phyloP scores from a whole-genome alignment of 2,113 vertebrate species.

The Porphyrio hochstetteri region DNA sequence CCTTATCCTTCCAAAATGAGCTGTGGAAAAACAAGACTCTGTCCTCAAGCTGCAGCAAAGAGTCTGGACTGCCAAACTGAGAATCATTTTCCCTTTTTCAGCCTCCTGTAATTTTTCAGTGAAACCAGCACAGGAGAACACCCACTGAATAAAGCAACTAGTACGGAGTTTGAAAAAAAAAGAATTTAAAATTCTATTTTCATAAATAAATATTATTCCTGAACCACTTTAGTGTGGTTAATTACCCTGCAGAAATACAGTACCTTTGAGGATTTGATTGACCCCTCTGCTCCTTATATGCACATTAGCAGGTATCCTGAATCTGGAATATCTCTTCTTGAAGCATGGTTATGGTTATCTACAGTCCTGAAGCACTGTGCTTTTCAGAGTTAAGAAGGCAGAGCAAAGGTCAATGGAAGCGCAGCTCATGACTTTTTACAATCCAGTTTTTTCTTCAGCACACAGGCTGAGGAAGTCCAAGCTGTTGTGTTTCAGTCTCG shows the following conservation, averaged over 20 bases:
- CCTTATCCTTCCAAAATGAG: background rate
- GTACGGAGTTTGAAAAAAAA: background rate
- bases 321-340: slow-evolving; percentile 59
- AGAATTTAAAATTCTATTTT: background rate
- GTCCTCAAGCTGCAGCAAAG: background rate
- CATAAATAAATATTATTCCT: background rate
- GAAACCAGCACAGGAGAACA: background rate
- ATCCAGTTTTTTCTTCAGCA: background rate
- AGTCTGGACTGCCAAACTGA: background rate
- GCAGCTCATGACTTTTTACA: slow-evolving; percentile 47
- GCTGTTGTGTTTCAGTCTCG: slow-evolving; percentile 11
- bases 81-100: background rate
- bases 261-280: background rate
- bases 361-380: slow-evolving; percentile 10
- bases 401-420: slow-evolving; percentile 66
- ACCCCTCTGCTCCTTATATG: background rate
- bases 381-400: slow-evolving; percentile 67
- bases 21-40: background rate
- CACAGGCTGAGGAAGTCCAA: slow-evolving; percentile 30
- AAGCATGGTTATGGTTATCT: slow-evolving; percentile 54
- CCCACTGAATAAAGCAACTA: background rate
- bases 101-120: background rate
- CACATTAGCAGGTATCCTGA: slow-evolving; percentile 1
- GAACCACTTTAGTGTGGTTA: background rate
- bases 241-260: background rate